These are phyloP conservation scores for Sarcoramphus papa DNA, from an alignment of 2,797 vertebrate genomes.

Conservation along the genomic window DNA sequence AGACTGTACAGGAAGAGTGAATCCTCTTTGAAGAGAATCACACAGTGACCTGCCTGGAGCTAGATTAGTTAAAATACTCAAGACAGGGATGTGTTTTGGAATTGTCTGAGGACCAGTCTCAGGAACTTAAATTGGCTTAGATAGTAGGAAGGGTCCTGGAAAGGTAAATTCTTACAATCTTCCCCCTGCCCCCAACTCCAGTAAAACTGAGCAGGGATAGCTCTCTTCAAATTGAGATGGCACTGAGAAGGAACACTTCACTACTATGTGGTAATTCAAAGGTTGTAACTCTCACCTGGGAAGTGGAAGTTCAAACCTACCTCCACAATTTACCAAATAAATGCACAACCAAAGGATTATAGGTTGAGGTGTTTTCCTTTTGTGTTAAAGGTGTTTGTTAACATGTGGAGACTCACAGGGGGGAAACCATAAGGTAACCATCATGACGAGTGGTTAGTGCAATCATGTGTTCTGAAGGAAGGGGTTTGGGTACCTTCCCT, in stretches of 20 bases:
- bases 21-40: background rate
- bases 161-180: background rate
- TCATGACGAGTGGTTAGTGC: background rate
- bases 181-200: background rate
- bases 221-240: background rate
- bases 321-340: background rate
- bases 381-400: background rate
- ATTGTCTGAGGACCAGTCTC: background rate
- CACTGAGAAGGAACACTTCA: background rate
- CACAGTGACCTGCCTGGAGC: background rate
- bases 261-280: background rate
- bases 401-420: background rate
- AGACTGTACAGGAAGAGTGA: background rate
- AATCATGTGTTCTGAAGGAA: background rate
- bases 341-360: background rate
- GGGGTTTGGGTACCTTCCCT: background rate
- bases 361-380: background rate
- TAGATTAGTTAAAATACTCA: background rate
- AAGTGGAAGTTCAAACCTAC: background rate
- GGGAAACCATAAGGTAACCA: background rate
- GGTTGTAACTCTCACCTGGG: background rate
- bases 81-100: background rate
- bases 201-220: background rate
- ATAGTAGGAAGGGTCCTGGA: background rate
- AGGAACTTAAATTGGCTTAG: background rate